These are phyloP conservation scores for Okamejei kenojei DNA, from an alignment of 2,797 vertebrate genomes.

Conservation along the genomic window DNA sequence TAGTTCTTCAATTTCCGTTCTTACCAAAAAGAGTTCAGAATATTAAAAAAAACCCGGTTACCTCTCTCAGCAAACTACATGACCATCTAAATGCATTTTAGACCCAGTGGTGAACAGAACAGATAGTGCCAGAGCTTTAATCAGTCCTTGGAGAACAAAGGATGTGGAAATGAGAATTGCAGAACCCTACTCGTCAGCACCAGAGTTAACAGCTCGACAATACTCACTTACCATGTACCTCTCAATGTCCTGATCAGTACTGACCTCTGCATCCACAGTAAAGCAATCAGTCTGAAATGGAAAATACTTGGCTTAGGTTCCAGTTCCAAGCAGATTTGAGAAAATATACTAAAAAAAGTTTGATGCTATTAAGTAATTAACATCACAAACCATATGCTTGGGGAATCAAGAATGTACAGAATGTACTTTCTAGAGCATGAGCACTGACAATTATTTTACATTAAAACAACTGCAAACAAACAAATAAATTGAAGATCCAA, in stretches of 20 bases:
- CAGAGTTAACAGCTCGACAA: fast-evolving
- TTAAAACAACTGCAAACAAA: neutral
- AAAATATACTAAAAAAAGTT: neutral
- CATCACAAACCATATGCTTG: neutral
- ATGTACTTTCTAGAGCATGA: neutral
- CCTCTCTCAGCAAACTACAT: neutral
- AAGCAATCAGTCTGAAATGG: constrained; percentile 60
- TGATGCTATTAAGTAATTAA: neutral
- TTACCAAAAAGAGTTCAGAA: too few species aligned
- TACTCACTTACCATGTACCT: constrained; percentile 56
- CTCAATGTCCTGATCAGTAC: constrained; percentile 61
- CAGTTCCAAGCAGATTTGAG: neutral
- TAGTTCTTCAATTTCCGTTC: neutral
- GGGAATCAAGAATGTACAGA: neutral
- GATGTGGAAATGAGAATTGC: neutral
- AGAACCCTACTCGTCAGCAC: fast-evolving
- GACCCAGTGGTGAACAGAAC: neutral
- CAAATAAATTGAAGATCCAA: too few species aligned
- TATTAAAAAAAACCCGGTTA: too few species aligned
- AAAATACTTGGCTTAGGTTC: neutral
- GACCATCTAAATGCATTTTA: too few species aligned
- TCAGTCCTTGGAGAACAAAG: neutral
- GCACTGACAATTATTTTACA: neutral
- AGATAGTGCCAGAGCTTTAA: neutral
- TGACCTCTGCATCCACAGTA: constrained; percentile 48